A percentile compares a stretch with the other conserved stretches of the same genome.
phyloP scores from a whole-genome alignment of 2,888 invertebrate genomes.

The Copidosoma aretas region DNA sequence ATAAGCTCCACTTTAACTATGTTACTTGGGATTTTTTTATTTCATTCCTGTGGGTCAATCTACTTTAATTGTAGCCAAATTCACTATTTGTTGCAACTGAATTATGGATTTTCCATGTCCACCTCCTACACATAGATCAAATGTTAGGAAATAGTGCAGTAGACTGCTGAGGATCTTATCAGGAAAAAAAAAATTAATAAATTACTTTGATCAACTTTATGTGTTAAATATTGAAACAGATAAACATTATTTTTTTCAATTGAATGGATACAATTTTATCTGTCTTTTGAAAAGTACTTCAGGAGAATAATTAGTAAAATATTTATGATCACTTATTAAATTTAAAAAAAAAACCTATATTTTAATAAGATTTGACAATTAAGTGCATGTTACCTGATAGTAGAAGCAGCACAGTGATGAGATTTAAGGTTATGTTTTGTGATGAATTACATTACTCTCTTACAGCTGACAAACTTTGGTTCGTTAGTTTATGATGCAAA shows the following conservation, averaged over 20 bases:
- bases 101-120: background rate
- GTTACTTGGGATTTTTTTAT: background rate
- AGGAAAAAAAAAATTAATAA: background rate
- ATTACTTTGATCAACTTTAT: too few species aligned
- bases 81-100: background rate
- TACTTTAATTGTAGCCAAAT: background rate
- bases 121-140: background rate
- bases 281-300: background rate
- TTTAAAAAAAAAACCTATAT: background rate
- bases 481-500: background rate
- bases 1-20: background rate
- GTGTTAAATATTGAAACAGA: too few species aligned
- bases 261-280: background rate
- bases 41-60: background rate
- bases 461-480: background rate
- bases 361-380: background rate
- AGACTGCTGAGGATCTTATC: background rate
- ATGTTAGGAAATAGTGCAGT: background rate
- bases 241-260: too few species aligned
- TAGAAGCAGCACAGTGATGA: background rate
- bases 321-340: background rate
- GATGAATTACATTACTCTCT: background rate
- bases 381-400: background rate
- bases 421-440: constrained; percentile 28
- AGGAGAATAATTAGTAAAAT: background rate